Evolutionary conservation across 2,888 invertebrate genomes (phyloP).

Genomic region (Stenodema calcarata): DNA sequence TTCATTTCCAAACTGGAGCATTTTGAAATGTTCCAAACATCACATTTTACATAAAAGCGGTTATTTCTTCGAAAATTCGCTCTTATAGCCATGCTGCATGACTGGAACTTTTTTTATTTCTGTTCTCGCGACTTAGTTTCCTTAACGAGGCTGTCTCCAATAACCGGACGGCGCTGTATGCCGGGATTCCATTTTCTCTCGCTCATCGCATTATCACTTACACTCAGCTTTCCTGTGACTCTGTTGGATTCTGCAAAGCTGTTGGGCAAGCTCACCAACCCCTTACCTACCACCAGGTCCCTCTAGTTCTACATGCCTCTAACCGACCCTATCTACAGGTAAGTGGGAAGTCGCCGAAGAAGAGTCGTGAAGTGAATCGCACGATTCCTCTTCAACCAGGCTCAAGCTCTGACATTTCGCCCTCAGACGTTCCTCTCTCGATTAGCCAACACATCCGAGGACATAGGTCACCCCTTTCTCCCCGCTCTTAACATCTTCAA

Average conservation of each 20-base stretch:
- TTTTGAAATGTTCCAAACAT: no score
- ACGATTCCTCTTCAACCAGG: constrained; percentile 17
- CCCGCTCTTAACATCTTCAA: not conserved
- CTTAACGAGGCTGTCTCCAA: no score
- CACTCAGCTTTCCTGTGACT: not conserved
- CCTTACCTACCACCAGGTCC: not conserved
- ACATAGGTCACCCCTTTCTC: constrained; percentile 49
- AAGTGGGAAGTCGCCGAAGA: constrained; percentile 48
- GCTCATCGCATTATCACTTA: not conserved
- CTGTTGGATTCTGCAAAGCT: not conserved
- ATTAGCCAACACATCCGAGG: constrained; percentile 42
- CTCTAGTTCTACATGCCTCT: not conserved
- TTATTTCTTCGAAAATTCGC: no score
- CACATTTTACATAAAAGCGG: no score
- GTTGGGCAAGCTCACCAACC: constrained; percentile 32
- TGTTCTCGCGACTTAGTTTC: no score
- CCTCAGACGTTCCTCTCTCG: constrained; percentile 36
- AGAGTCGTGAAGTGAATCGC: constrained; percentile 48
- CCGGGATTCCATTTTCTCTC: no score
- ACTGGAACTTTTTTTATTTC: no score
- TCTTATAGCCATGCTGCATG: no score
- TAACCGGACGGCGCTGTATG: no score
- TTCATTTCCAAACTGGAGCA: no score
- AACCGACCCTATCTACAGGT: not conserved
- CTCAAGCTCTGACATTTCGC: constrained; percentile 44